Evolutionary conservation across 2,888 invertebrate genomes (phyloP), one percentile per base, ranked within the genome.

Genomic region (Boloria euphrosyne): DNA sequence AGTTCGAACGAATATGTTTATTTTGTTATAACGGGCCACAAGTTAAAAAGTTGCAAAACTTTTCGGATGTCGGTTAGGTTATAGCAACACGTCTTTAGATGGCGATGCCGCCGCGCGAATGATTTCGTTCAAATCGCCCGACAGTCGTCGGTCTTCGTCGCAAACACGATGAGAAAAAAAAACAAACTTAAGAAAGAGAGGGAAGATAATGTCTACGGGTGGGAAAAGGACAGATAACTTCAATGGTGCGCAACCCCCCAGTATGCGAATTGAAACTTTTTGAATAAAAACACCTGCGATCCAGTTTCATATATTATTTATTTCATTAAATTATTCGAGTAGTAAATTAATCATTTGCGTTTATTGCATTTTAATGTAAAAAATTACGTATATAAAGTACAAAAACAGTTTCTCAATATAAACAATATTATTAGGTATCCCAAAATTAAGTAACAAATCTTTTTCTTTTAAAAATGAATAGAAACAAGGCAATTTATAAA

Each of bases 101-200:
- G 78, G 82, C 87, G 82, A 83, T 71, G 81, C 78, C 86, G 85
- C 85, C 87, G 86, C 90, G 85, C 82, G 81, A 84, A 80, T 84
- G 78, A 82, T 59, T 69, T 62, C 46, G 68, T 64, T 68, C n/a
- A n/a, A n/a, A n/a, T n/a, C 49, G 47, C 31, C 44, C 64, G 62
- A 68, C 71, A 69, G 61, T 66, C 66, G 66, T 69, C 71, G 69
- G 61, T 66, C 67, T 65, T 70, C 69, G 66, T 55, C 55, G 62
- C 73, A 74, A 75, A 52, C 55, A 61, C 73, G 74, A 75, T 72
- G 79, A 80, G 79, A 82, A 82, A 80, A 83, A 52, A 81, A 81
- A 84, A 80, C 79, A 82, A 73, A 72, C 69, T 69, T 73, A 70
- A 78, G 81, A 79, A 80, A 84, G 77, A 61, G 10, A 53, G 68